A percentile compares a stretch with the other conserved stretches of the same genome.
Conservation (phyloP, 2,797 vertebrate genomes). For the Zalophus californianus region DNA sequence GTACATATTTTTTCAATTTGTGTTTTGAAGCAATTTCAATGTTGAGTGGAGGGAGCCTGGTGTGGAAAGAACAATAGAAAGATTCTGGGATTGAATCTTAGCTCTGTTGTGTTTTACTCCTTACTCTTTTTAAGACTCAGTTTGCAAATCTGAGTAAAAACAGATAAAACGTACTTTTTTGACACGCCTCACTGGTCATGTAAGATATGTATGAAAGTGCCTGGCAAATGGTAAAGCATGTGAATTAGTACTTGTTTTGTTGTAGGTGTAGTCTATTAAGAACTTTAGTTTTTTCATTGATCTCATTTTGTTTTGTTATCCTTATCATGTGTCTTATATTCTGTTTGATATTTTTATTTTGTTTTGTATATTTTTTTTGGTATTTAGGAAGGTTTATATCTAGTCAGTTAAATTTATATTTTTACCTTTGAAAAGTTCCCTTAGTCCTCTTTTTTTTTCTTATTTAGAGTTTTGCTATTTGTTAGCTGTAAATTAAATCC, state of each 20-base stretch:
- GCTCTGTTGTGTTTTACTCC: background rate
- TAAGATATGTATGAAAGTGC: background rate
- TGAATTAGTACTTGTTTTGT: background rate
- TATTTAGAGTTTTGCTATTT: background rate
- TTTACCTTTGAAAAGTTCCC: background rate
- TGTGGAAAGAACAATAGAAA: background rate
- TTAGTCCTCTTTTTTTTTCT: background rate
- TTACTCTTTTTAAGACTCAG: background rate
- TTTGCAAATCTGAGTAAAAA: conserved; percentile 1
- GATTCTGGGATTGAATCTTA: background rate
- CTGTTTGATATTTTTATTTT: background rate
- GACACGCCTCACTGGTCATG: background rate
- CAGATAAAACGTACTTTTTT: background rate
- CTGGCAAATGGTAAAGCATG: background rate
- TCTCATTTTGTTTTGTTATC: background rate
- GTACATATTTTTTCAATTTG: background rate
- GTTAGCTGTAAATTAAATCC: conserved; percentile 5
- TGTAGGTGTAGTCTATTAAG: background rate
- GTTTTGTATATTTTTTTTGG: background rate
- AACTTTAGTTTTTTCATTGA: background rate
- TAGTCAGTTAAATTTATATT: background rate
- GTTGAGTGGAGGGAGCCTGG: background rate
- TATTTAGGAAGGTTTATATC: background rate
- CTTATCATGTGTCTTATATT: background rate
- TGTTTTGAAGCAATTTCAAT: background rate